Conservation (phyloP, 2,888 invertebrate species). For the Protophormia terraenovae region DNA sequence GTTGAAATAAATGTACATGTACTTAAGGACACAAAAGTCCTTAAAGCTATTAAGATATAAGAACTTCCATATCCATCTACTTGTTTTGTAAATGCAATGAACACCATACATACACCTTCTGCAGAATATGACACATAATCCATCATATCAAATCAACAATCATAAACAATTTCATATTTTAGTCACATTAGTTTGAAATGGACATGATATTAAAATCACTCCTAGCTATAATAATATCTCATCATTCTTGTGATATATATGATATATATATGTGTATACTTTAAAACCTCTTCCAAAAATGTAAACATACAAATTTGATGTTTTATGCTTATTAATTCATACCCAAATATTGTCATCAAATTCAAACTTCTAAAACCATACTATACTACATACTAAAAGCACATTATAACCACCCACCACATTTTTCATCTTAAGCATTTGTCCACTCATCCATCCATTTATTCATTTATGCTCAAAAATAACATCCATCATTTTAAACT, state of each 20-base stretch:
- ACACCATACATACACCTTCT: constrained; percentile 21
- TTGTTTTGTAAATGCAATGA: background rate
- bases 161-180: constrained; percentile 46
- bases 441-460: constrained; percentile 38
- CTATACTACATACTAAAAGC: too few relatives aligned
- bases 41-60: background rate
- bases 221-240: constrained; percentile 9
- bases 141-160: constrained; percentile 54
- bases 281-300: background rate
- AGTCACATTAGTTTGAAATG: constrained; percentile 38
- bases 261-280: background rate
- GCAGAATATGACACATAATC: constrained; percentile 28
- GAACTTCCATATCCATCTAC: background rate
- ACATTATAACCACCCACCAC: background rate
- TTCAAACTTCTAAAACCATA: background rate
- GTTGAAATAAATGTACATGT: background rate
- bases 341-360: constrained; percentile 13
- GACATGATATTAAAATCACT: constrained; percentile 51
- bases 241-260: background rate
- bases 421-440: constrained; percentile 16
- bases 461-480: constrained; percentile 36
- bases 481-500: constrained; percentile 62
- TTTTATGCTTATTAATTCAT: constrained; percentile 22
- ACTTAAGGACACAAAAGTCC: background rate
- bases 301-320: constrained; percentile 22